Base-by-base conservation (phyloP, 2,113 vertebrate genomes). In the Sminthopsis crassicaudata region DNA sequence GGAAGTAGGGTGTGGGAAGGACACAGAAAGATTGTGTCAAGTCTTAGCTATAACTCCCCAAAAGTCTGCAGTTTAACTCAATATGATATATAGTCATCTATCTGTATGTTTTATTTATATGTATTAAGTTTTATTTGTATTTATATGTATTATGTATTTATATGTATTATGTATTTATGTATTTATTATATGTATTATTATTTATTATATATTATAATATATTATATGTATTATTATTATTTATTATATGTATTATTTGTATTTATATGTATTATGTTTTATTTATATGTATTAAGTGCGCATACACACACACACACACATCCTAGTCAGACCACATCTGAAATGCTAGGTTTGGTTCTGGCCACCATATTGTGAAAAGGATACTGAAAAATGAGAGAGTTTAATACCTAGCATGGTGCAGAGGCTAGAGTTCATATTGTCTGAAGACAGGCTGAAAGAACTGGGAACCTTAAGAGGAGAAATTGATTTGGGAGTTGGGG, bases 191-290 rank as follows among this genome's bases (percentile, higher is more conserved):
- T n/a, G n/a, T n/a, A n/a, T n/a, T n/a, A n/a, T n/a, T n/a, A n/a
- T n/a, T n/a, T n/a, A n/a, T n/a, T n/a, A n/a, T n/a, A n/a, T n/a
- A n/a, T n/a, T n/a, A n/a, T n/a, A n/a, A n/a, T n/a, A n/a, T n/a
- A n/a, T n/a, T n/a, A n/a, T n/a, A n/a, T n/a, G n/a, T n/a, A n/a
- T n/a, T n/a, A n/a, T n/a, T n/a, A n/a, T n/a, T n/a, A n/a, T n/a
- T n/a, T n/a, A n/a, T n/a, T n/a, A n/a, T n/a, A n/a, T n/a, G n/a
- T n/a, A n/a, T n/a, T n/a, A n/a, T n/a, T n/a, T n/a, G n/a, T 8
- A 25, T 8, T 36, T 91, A 92, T 95, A 76, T 11, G 51, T 96
- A 96, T 96, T 96, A 89, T 51, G 92, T 92, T 94, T 51, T 8
- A 25, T 8, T 36, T 91, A 92, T 95, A 76, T 11, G 51, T 96